Evolutionary conservation across 2,797 vertebrate genomes (phyloP).

Genomic region (Sebastes trivittatus): DNA sequence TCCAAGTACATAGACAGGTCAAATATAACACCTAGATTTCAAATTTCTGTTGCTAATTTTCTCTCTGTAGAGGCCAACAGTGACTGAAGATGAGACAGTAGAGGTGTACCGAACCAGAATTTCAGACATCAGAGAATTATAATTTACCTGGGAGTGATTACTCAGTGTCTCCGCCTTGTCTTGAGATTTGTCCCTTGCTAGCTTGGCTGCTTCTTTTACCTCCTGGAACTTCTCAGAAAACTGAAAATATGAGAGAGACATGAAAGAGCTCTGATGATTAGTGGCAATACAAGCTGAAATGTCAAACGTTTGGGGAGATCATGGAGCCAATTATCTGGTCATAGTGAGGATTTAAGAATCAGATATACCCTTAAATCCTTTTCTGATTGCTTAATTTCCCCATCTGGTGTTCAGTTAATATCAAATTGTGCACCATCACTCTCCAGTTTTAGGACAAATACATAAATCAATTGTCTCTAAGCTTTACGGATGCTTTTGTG

Average conservation of each 20-base stretch:
- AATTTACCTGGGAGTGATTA: conserved; percentile 92
- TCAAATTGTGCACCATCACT: background rate
- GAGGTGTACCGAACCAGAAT: conserved; percentile 12
- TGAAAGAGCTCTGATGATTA: conserved; percentile 7
- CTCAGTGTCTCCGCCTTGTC: conserved; percentile 93
- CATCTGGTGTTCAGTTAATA: background rate
- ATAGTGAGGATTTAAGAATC: background rate
- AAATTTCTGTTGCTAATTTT: background rate
- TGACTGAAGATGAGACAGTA: background rate
- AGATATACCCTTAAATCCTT: background rate
- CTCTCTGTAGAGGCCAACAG: background rate
- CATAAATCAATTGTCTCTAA: background rate
- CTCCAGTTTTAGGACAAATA: too few species aligned
- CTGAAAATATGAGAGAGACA: conserved; percentile 70
- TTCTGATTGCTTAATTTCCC: background rate
- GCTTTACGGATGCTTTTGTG: background rate
- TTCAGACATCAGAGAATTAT: conserved; percentile 7
- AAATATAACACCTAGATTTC: too few species aligned
- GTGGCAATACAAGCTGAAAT: background rate
- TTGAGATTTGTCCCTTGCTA: conserved; percentile 93
- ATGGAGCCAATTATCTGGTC: conserved; percentile 7
- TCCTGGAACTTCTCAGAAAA: conserved; percentile 99
- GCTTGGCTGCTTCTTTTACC: conserved; percentile 93
- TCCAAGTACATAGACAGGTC: background rate
- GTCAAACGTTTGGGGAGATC: background rate